phyloP scores from a whole-genome alignment of 2,888 invertebrate species.

The Himalopsyche tibetana region DNA sequence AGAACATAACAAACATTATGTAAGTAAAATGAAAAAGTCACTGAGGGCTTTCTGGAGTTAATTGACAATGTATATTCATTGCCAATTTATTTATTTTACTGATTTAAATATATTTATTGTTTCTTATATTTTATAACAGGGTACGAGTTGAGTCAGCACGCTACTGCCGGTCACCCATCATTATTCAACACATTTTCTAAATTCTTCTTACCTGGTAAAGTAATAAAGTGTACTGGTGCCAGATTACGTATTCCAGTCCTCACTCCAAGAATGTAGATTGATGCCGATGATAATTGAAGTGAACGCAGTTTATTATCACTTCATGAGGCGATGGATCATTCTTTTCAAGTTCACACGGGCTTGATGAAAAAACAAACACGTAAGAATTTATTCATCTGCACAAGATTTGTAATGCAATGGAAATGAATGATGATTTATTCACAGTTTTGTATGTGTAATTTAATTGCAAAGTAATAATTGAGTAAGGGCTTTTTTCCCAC shows the following conservation, averaged over 20 bases:
- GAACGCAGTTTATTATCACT: slow-evolving; percentile 35
- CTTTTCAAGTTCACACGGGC: slow-evolving; percentile 27
- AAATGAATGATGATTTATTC: neutral
- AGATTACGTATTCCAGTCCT: slow-evolving; percentile 20
- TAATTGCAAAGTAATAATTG: neutral
- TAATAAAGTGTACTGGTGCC: neutral
- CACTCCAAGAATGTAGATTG: slow-evolving; percentile 26
- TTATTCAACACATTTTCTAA: slow-evolving; percentile 42
- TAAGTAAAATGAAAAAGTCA: too few species aligned
- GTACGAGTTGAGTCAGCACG: neutral
- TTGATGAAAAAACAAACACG: neutral
- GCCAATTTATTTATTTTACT: too few species aligned
- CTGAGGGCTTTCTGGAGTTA: too few species aligned
- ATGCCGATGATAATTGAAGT: neutral
- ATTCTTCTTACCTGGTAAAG: slow-evolving; percentile 12
- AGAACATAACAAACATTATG: too few species aligned
- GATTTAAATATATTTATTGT: too few species aligned
- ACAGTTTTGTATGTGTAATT: neutral
- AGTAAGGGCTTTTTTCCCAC: too few species aligned
- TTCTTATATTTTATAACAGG: too few species aligned
- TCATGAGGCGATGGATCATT: slow-evolving; percentile 22
- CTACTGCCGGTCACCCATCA: neutral
- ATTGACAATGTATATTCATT: too few species aligned
- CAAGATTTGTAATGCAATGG: slow-evolving; percentile 28
- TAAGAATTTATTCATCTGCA: slow-evolving; percentile 39